A percentile compares a stretch with the other conserved stretches of the same genome.
Evolutionary conservation across 64 coral and sea anemone genomes (phyloP).

Genomic region (Stichodactyla helianthus): DNA sequence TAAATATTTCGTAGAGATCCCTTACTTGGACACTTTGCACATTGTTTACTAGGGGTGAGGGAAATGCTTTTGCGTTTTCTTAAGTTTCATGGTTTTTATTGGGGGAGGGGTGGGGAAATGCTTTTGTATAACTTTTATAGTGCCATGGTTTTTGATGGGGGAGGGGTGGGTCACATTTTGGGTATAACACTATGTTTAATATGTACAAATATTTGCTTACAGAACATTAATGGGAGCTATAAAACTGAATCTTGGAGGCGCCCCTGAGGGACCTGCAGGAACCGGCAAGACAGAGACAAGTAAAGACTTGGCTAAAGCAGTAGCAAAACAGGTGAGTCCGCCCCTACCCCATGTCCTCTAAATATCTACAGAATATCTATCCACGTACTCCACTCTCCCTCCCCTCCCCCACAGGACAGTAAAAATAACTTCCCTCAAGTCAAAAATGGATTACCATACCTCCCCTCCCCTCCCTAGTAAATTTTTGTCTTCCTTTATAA

Average conservation of each 20-base stretch:
- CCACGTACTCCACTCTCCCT: no score
- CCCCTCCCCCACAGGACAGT: no score
- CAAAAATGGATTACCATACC: no score
- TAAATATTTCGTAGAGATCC: no score
- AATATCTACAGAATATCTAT: no score
- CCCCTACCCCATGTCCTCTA: no score
- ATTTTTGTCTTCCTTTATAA: not conserved
- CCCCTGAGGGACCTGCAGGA: constrained; percentile 92
- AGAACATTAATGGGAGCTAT: constrained; percentile 98
- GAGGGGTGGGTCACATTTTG: not conserved
- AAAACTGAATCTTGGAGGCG: constrained; percentile 92
- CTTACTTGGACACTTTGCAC: no score
- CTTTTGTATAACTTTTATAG: not conserved
- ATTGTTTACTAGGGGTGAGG: no score
- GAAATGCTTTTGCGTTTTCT: no score
- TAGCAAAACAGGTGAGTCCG: constrained; percentile 86
- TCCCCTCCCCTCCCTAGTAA: no score
- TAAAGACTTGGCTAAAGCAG: constrained; percentile 98
- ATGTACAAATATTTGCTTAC: not conserved
- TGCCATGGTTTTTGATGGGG: not conserved
- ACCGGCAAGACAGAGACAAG: constrained; percentile 98
- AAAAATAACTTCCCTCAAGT: no score
- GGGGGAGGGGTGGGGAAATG: not conserved
- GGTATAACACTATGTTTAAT: not conserved
- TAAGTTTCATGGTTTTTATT: not conserved